Evolutionary conservation across 2,797 vertebrate genomes (phyloP).

Genomic region (Xyrichtys novacula): DNA sequence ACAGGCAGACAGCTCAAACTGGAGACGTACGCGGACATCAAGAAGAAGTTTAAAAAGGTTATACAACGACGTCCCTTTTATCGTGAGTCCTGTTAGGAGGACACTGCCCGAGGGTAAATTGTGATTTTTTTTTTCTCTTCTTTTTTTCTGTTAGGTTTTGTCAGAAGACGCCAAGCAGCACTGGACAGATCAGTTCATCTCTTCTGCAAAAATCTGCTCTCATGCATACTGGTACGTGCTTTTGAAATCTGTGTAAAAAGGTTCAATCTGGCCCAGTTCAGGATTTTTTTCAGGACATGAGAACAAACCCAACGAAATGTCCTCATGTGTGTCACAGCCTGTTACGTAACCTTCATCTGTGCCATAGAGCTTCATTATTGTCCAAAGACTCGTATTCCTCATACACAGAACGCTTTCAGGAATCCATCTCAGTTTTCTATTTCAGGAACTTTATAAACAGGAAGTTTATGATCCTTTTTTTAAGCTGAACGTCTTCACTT

Average conservation of each 20-base stretch:
- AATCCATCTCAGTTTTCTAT: too few relatives aligned
- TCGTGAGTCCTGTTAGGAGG: too few relatives aligned
- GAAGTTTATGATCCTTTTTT: too few relatives aligned
- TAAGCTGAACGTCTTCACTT: too few relatives aligned
- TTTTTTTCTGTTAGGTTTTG: slow-evolving; percentile 84
- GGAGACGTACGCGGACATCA: slow-evolving; percentile 93
- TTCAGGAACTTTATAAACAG: too few relatives aligned
- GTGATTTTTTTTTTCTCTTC: background rate
- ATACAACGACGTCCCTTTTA: background rate
- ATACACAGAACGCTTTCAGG: too few relatives aligned
- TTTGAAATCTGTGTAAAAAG: background rate
- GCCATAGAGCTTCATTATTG: background rate
- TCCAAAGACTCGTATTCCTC: too few relatives aligned
- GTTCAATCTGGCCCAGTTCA: background rate
- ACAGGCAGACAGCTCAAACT: slow-evolving; percentile 96
- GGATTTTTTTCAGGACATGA: too few relatives aligned
- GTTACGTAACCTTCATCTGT: background rate
- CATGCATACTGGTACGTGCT: slow-evolving; percentile 94
- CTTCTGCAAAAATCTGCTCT: slow-evolving; percentile 94
- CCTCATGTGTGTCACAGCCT: background rate
- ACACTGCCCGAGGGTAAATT: too few relatives aligned
- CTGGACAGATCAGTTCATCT: slow-evolving; percentile 96
- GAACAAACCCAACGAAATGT: background rate
- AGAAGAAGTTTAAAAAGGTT: slow-evolving; percentile 99
- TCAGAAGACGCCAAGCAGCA: slow-evolving; percentile 94